These are phyloP conservation scores for Delphinapterus leucas DNA, from an alignment of 2,113 vertebrate species.

Conservation along the genomic window DNA sequence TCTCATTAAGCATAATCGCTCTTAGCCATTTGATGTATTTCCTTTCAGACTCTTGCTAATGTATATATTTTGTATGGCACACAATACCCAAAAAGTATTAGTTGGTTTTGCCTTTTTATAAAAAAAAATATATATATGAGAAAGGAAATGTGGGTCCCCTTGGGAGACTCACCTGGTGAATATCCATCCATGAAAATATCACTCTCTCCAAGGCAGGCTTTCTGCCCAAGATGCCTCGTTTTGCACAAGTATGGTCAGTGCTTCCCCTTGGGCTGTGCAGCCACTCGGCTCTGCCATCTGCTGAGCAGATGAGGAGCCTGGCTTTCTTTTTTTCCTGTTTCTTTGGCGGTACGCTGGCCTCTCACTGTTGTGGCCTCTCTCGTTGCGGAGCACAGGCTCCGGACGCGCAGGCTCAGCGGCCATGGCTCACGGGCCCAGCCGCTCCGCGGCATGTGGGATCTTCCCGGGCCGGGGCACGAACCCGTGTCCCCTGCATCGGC, in stretches of 20 bases:
- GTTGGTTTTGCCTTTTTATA: neutral
- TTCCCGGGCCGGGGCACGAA: rapidly evolving
- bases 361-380: no score
- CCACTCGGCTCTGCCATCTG: neutral
- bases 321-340: neutral
- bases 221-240: neutral
- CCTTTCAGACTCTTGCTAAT: neutral
- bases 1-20: neutral
- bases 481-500: no score
- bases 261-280: rapidly evolving
- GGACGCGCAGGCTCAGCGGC: no score
- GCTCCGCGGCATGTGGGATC: no score
- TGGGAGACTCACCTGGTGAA: conserved; percentile 24
- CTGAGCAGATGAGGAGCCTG: neutral
- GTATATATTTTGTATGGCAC: neutral
- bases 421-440: no score
- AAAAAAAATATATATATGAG: neutral
- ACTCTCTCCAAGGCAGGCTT: neutral
- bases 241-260: neutral
- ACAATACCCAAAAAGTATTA: neutral
- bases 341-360: rapidly evolving
- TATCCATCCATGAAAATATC: neutral
- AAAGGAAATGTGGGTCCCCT: neutral
- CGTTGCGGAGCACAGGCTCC: rapidly evolving
- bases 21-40: neutral